Evolutionary conservation across 2,113 vertebrate species (phyloP).

Genomic region (Porphyrio hochstetteri): DNA sequence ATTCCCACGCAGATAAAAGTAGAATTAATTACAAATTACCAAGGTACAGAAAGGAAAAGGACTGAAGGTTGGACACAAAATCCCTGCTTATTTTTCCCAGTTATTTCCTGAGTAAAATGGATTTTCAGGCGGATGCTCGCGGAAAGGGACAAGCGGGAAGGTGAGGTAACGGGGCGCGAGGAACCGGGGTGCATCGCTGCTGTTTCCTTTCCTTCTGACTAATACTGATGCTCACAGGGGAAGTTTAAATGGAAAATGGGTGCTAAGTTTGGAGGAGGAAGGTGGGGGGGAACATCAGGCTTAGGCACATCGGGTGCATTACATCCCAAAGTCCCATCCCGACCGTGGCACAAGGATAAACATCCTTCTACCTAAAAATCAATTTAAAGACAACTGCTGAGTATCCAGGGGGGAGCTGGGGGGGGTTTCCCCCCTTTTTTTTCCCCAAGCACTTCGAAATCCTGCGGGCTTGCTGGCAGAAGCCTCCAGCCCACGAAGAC

Average conservation of each 20-base stretch:
- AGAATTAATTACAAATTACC: too few species aligned
- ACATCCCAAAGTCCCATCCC: not conserved
- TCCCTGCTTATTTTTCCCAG: not conserved
- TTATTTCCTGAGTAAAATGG: not conserved
- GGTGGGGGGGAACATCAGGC: too few species aligned
- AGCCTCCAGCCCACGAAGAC: not conserved
- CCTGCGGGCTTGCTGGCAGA: not conserved
- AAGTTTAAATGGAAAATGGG: too few species aligned
- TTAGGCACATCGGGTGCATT: not conserved
- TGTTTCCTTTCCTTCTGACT: too few species aligned
- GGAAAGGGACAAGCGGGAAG: not conserved
- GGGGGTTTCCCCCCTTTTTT: not conserved
- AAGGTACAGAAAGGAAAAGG: fast-evolving
- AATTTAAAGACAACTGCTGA: not conserved
- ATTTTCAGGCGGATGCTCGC: fast-evolving
- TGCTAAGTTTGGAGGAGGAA: too few species aligned
- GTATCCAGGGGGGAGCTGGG: too few species aligned
- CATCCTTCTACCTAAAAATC: not conserved
- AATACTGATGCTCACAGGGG: too few species aligned
- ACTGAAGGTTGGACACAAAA: not conserved
- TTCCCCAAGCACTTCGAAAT: not conserved
- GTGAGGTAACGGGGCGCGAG: not conserved
- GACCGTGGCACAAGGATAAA: too few species aligned
- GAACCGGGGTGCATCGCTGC: too few species aligned
- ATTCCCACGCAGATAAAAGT: not conserved